phyloP scores from a whole-genome alignment of 2,888 invertebrate species.

The Melanostoma mellinum region DNA sequence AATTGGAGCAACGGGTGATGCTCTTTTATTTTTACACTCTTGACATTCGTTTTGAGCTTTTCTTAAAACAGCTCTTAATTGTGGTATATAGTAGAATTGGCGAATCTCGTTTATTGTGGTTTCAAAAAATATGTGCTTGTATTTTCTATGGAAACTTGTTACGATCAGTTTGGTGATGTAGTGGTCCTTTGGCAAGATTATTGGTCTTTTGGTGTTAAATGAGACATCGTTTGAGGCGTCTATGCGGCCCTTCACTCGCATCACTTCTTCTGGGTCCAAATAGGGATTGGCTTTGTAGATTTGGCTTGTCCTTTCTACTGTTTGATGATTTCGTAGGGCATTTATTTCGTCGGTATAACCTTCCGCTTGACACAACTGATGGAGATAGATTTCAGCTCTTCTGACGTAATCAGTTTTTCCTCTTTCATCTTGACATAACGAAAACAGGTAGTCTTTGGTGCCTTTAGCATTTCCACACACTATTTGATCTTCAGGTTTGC shows the following conservation, averaged over 20 bases:
- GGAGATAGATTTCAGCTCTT: not conserved
- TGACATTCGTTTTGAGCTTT: not conserved
- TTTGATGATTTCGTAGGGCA: not conserved
- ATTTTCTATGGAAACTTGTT: too few relatives aligned
- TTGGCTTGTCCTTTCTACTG: not conserved
- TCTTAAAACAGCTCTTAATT: not conserved
- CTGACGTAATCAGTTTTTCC: not conserved
- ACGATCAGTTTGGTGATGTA: not conserved
- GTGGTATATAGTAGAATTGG: too few relatives aligned
- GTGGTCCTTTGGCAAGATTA: too few relatives aligned
- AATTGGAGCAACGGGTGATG: not conserved
- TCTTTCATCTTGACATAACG: not conserved
- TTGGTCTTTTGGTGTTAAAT: too few relatives aligned
- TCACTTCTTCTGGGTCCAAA: not conserved
- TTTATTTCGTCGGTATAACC: not conserved
- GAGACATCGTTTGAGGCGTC: not conserved
- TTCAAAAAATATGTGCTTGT: too few relatives aligned
- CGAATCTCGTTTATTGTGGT: too few relatives aligned
- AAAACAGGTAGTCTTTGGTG: not conserved
- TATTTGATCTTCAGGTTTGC: too few relatives aligned
- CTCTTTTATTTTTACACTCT: not conserved
- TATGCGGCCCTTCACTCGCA: not conserved
- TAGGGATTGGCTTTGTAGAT: not conserved
- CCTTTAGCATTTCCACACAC: too few relatives aligned
- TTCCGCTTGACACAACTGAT: not conserved